Base-by-base conservation (phyloP, 2,888 invertebrate species). In the Netelia fuscicornis region DNA sequence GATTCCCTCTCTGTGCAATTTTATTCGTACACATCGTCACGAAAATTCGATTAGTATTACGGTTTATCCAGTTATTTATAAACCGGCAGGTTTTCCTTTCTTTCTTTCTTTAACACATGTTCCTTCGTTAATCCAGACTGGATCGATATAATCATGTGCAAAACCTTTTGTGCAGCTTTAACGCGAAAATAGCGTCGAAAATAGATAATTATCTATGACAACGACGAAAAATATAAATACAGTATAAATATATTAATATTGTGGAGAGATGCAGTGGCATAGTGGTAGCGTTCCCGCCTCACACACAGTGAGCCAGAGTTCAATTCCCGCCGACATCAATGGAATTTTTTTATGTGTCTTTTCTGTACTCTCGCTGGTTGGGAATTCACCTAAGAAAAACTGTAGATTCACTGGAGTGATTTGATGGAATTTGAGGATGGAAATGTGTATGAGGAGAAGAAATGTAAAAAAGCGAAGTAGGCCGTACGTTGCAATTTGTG, bases 21-120 rank as follows among this genome's bases (percentile, higher is more conserved):
- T 74, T 52, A 52, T 30, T 30, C 0, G 5, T 30, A 30, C 30
- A 30, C 30, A 30, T 23, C n/a, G 23, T 56, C 10, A 42, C 58
- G 48, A 58, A 78, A 64, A 60, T 72, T 72, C 77, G 54, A 78
- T 78, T 67, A 83, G 72, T 67, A 52, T 72, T 67, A 68, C 52
- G 23, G 25, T 71, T 65, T 67, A 83, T 67, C 52, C 44, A 78
- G 65, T 83, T 83, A 83, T 83, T 72, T 78, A 68, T 74, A 68
- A 78, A 68, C 60, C n/a, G n/a, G 30, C 20, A 60, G 13, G 30
- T 17, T 56, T 44, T 37, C 65, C 17, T 20, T 17, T 20, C 20
- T 52, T 11, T 5, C 23, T 52, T 5, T 48, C 48, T 48, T 0
- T 48, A 11, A 10, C 10, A 10, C 48, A 13, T 13, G 11, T 13